Evolutionary conservation across 2,888 invertebrate genomes (phyloP).

Genomic region (Eudasyphora cyanicolor): DNA sequence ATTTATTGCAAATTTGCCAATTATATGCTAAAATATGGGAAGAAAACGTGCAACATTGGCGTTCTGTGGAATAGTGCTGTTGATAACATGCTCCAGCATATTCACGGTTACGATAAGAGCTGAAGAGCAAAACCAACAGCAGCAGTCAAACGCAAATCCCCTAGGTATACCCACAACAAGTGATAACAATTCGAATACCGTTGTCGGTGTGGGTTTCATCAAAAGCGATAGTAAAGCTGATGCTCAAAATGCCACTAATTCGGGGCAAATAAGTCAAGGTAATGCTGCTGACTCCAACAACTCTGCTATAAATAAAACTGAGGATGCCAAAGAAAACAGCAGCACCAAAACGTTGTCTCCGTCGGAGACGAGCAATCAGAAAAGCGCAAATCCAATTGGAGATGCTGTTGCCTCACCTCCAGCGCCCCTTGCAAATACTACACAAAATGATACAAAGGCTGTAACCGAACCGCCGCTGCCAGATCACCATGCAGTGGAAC

Average conservation of each 20-base stretch:
- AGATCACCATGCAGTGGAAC: slow-evolving; percentile 94
- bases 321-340: background rate
- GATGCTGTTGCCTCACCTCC: background rate
- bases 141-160: background rate
- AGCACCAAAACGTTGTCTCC: slow-evolving; percentile 27
- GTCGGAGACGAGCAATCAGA: background rate
- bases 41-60: slow-evolving; percentile 26
- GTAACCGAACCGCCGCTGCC: slow-evolving; percentile 91
- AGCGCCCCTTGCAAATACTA: slow-evolving; percentile 43
- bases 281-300: background rate
- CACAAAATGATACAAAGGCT: slow-evolving; percentile 79
- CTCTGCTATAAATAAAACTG: background rate
- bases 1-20: background rate
- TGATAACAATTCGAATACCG: background rate
- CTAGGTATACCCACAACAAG: background rate
- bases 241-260: slow-evolving; percentile 1
- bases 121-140: slow-evolving; percentile 34
- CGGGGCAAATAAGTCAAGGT: background rate
- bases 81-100: slow-evolving; percentile 27
- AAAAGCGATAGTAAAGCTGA: slow-evolving; percentile 10
- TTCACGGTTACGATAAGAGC: slow-evolving; percentile 38
- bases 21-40: slow-evolving; percentile 41
- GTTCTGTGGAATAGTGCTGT: slow-evolving; percentile 20
- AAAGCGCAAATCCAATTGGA: background rate
- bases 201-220: background rate